Evolutionary conservation across 2,888 invertebrate genomes (phyloP), one percentile per base, ranked within the genome.

Genomic region (Drosophila robusta): DNA sequence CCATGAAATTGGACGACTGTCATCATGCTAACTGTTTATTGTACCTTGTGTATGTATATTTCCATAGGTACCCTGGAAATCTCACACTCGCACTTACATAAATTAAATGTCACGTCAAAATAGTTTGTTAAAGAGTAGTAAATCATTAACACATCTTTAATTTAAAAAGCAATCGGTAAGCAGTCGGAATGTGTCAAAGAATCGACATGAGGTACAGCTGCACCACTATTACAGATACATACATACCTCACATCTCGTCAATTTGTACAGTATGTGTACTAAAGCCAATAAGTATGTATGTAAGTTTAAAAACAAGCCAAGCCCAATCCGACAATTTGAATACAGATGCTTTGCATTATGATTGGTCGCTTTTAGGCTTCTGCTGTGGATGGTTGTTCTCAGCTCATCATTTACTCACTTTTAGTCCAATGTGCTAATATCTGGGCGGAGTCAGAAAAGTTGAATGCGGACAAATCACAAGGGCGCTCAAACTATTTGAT

Each of bases 361-460:
- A 71, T 71, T 71, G 71, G 71, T 70, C 45, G 41, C 18, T 5
- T 12, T 65, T 34, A 5, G 44, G 51, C 29, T 41, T 26, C 14
- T 18, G 29, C 41, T 67, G 55, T 36, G 50, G 46, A 61, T 61
- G 45, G 41, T 62, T 55, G 55, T 64, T 80, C 58, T 62, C 61
- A 18, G 18, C n/a, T n/a, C n/a, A n/a, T n/a, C n/a, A n/a, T n/a
- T n/a, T 18, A 18, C 18, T 18, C 18, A 18, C 18, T 18, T 18
- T 18, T 18, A 56, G 51, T 56, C 26, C 38, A 68, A 62, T 58
- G 75, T 78, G 74, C 36, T 76, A 62, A 70, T 80, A 72, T 70
- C 44, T 60, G 80, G 90, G 89, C 89, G 89, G 90, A 89, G 90
- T 75, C 73, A 62, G 42, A 54, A 70, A 47, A 7, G 29, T 51